Conservation (phyloP, 1,140 invertebrate species). For the Pseudomyrmex dendroicus region DNA sequence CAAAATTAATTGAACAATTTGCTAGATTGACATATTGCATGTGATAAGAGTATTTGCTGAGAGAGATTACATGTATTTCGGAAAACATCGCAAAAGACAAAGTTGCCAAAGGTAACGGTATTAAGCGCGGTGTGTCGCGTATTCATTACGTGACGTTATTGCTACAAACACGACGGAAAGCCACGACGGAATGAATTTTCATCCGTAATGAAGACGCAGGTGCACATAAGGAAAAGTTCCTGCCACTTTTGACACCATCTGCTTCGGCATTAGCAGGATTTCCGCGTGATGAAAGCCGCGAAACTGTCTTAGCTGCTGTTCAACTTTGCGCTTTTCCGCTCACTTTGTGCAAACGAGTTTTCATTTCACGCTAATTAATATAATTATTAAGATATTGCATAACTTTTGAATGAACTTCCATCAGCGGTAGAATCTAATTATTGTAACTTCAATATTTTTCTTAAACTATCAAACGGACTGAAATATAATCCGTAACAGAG, state of each 20-base stretch:
- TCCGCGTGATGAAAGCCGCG: neutral
- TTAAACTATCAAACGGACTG: neutral
- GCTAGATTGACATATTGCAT: neutral
- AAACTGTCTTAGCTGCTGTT: conserved; percentile 23
- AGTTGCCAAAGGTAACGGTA: neutral
- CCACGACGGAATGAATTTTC: conserved; percentile 50
- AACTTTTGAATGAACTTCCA: conserved; percentile 11
- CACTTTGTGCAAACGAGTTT: conserved; percentile 14
- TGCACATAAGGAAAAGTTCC: conserved; percentile 47
- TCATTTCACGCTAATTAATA: conserved; percentile 47
- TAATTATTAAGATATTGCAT: conserved; percentile 29
- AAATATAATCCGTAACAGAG: too few relatives aligned
- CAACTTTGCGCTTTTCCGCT: conserved; percentile 34
- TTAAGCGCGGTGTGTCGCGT: conserved; percentile 17
- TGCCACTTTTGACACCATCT: conserved; percentile 36
- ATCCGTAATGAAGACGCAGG: conserved; percentile 52
- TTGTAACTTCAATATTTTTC: too few relatives aligned
- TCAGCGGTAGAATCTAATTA: neutral
- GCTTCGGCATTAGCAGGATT: conserved; percentile 26
- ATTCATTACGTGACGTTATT: conserved; percentile 50
- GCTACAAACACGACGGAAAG: conserved; percentile 17
- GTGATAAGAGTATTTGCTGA: too few relatives aligned
- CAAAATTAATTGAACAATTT: neutral
- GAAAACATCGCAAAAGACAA: neutral
- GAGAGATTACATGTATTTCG: neutral